These are phyloP conservation scores for Liparis tanakae DNA, from an alignment of 2,797 vertebrate species.

Conservation along the genomic window DNA sequence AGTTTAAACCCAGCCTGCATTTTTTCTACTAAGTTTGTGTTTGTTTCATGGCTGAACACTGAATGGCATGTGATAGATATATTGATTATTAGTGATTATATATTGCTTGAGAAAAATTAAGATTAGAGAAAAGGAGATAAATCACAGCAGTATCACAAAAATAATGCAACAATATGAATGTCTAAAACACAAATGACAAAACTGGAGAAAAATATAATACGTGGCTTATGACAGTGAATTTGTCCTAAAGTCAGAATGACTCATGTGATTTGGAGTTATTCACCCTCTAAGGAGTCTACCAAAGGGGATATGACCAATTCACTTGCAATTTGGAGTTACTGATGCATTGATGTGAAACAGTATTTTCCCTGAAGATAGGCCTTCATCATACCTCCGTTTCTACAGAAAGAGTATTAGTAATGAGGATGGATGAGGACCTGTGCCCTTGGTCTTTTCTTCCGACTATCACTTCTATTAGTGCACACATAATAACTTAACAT, in stretches of 20 bases:
- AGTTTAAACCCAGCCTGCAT: not conserved
- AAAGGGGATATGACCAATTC: conserved; percentile 75
- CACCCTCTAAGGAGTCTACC: conserved; percentile 55
- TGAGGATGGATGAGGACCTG: conserved; percentile 63
- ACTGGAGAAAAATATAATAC: conserved; percentile 39
- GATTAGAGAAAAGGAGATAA: not conserved
- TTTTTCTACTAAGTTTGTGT: too few relatives aligned
- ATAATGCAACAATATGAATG: conserved; percentile 13
- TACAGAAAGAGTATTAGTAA: conserved; percentile 61
- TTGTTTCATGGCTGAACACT: too few relatives aligned
- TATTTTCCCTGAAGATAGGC: conserved; percentile 69
- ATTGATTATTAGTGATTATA: too few relatives aligned
- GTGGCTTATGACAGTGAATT: conserved; percentile 47
- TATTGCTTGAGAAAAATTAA: too few relatives aligned
- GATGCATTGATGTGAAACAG: conserved; percentile 79
- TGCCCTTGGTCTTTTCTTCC: conserved; percentile 49
- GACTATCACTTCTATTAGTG: conserved; percentile 17
- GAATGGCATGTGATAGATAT: too few relatives aligned
- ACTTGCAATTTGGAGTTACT: conserved; percentile 77
- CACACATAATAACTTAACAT: conserved; percentile 9
- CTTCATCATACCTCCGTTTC: conserved; percentile 66
- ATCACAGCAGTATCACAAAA: not conserved
- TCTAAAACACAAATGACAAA: conserved; percentile 30
- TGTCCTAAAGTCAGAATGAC: conserved; percentile 56
- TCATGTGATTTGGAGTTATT: conserved; percentile 68